Conservation (phyloP, 1,140 invertebrate species). For the Hetaerina americana region DNA sequence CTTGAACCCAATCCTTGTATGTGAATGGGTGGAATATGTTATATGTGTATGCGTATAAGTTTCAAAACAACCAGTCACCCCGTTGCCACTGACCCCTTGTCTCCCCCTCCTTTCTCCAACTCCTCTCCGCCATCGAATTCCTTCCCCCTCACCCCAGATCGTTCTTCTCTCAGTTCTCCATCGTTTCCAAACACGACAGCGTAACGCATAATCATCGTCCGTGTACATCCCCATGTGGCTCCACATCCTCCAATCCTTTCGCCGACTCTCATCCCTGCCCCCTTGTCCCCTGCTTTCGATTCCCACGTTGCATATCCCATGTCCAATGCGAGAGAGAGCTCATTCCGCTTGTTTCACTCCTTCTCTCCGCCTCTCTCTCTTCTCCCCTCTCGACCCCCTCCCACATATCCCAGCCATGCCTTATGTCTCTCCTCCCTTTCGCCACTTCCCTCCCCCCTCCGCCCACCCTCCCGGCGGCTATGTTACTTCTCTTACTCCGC, state of each 20-base stretch:
- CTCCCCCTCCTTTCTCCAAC: not conserved
- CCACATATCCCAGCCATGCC: not conserved
- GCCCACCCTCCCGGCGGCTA: no score
- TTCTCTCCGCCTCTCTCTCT: not conserved
- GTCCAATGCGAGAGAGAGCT: not conserved
- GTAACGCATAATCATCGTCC: not conserved
- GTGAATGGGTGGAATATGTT: no score
- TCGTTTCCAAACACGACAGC: not conserved
- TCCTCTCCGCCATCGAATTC: not conserved
- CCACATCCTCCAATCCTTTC: not conserved
- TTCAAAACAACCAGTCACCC: no score
- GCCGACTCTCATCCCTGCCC: not conserved
- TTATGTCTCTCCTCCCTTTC: no score
- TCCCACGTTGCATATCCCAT: not conserved
- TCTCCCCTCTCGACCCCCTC: not conserved
- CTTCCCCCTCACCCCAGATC: not conserved
- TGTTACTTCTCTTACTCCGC: no score
- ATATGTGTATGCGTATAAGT: no score
- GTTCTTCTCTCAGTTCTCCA: not conserved
- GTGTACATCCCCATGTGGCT: not conserved
- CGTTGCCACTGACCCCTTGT: no score
- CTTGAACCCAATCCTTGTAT: no score
- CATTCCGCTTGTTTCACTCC: no score
- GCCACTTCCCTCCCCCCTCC: no score
- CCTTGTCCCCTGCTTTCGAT: not conserved